A percentile compares a stretch with the other conserved stretches of the same genome.
Conservation (phyloP, 2,113 vertebrate species). For the Origma solitaria region DNA sequence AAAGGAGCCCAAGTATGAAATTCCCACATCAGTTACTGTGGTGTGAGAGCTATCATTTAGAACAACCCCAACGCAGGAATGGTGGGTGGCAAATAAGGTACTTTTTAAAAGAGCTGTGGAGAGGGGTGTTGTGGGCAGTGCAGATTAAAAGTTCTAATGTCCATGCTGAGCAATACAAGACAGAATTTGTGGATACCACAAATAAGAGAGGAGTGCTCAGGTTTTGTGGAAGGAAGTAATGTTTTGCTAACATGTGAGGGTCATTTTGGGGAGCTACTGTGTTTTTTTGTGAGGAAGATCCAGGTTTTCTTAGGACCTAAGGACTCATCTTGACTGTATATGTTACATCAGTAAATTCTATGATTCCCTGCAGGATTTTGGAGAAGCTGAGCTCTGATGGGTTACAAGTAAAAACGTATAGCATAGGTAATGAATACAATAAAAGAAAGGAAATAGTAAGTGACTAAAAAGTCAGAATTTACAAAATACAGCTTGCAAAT, state of each 20-base stretch:
- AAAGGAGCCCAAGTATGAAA: not conserved
- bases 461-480: not conserved
- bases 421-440: not conserved
- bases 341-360: not conserved
- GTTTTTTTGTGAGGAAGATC: not conserved
- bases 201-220: not conserved
- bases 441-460: not conserved
- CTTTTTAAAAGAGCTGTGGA: not conserved
- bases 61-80: not conserved
- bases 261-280: not conserved
- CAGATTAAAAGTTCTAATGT: not conserved
- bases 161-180: not conserved
- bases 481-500: not conserved
- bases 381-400: not conserved
- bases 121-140: not conserved
- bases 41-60: not conserved
- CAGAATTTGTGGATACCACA: not conserved
- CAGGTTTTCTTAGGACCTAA: not conserved
- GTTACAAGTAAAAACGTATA: not conserved
- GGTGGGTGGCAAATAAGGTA: not conserved
- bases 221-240: not conserved
- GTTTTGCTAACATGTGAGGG: not conserved
- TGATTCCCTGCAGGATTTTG: not conserved
- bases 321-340: not conserved
- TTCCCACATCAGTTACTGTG: not conserved